A percentile compares a stretch with the other conserved stretches of the same genome.
Evolutionary conservation across 2,888 invertebrate species (phyloP).

Genomic region (Drosophila leonis): DNA sequence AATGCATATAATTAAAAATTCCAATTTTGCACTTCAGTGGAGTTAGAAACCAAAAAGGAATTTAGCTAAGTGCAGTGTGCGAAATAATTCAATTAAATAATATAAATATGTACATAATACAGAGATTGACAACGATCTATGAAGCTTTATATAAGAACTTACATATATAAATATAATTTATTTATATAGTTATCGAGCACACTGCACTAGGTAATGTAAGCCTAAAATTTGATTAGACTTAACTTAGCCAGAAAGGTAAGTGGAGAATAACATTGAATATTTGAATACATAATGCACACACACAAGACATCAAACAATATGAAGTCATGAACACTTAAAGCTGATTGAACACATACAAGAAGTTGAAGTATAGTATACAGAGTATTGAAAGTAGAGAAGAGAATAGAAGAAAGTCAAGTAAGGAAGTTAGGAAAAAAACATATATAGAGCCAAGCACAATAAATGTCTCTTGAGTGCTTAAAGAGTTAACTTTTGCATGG

Average conservation of each 20-base stretch:
- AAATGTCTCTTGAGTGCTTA: constrained; percentile 22
- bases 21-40: constrained; percentile 35
- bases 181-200: constrained; percentile 25
- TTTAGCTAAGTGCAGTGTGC: constrained; percentile 35
- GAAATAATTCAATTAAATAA: constrained; percentile 2
- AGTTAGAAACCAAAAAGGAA: constrained; percentile 32
- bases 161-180: not conserved
- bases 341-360: constrained; percentile 29
- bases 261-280: constrained; percentile 42
- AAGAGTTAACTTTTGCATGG: constrained; percentile 8
- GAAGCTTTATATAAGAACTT: not conserved
- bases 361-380: constrained; percentile 2
- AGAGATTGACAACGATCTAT: not conserved
- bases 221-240: constrained; percentile 44
- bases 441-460: constrained; percentile 21
- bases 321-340: constrained; percentile 76
- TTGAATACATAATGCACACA: constrained; percentile 67
- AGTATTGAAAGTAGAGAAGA: constrained; percentile 1
- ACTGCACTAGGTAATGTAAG: constrained; percentile 43
- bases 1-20: not conserved
- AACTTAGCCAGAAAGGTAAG: constrained; percentile 58
- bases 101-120: constrained; percentile 1
- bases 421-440: constrained; percentile 24
- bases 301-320: constrained; percentile 69
- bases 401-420: constrained; percentile 14